Base-by-base conservation (phyloP, 2,113 vertebrate genomes). In the Nothobranchius furzeri region DNA sequence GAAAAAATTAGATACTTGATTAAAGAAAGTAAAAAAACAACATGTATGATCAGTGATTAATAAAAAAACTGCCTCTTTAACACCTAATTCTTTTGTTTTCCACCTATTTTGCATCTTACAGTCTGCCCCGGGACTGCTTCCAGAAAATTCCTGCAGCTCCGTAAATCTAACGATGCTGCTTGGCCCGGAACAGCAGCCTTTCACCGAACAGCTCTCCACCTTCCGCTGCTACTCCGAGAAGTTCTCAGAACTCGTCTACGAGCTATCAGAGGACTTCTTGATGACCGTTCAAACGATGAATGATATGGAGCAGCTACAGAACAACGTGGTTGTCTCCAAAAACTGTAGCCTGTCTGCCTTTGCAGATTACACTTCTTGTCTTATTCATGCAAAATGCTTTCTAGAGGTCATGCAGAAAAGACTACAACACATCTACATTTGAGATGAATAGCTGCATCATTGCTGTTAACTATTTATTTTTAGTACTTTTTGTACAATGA, bases 291-390 rank as follows among this genome's bases (percentile, higher is more conserved):
- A 89, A 54, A 0, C 1, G 9, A 10, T 24, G 7, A 0, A 0
- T 1, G 1, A 45, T 6, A 0, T 24, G 4, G 50, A 45, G 55
- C 0, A 0, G 1, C 1, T 0, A 25, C 9, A 1, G n/a, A 7
- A 2, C 0, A 0, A 0, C 9, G 0, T 0, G 2, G 8, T 12
- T 0, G 0, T 0, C 6, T 0, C 0, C 0, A 15, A 1, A 11
- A 7, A 10, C 14, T 81, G 70, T 79, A 75, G 1, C 14, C 11
- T 66, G 0, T 64, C 73, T 11, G 0, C 0, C 12, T 75, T 58
- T 4, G 0, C 55, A 1, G 3, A 66, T 2, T 0, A 0, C 6
- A 2, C 60, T 17, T 8, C 0, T 5, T 15, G 11, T 30, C 30
- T 30, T 30, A 30, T 3, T 30, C 30, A 48, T 12, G 40, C 48